phyloP scores from a whole-genome alignment of 35 echinoderm and acorn worm genomes.

The Heliocidaris erythrogramma region DNA sequence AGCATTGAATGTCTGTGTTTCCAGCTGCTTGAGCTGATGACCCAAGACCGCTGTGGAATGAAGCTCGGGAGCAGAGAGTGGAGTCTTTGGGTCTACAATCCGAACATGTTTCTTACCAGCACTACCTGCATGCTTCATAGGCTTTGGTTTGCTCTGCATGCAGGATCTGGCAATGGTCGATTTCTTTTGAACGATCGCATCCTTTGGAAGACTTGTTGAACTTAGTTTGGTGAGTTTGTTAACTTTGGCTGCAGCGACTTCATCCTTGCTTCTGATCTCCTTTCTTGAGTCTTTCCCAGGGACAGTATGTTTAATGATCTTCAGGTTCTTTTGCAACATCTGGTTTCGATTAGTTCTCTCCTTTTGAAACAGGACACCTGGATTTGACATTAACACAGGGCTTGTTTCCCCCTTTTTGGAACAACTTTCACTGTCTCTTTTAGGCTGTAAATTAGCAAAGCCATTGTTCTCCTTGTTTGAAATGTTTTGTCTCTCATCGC shows the following conservation, averaged over 20 bases:
- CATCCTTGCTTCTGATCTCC: background rate
- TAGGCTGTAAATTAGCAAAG: background rate
- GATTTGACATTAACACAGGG: background rate
- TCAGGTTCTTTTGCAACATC: background rate
- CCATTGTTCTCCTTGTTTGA: background rate
- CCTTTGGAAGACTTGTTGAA: background rate
- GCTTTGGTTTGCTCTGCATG: background rate
- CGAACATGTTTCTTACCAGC: conserved; percentile 7
- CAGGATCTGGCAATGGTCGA: background rate
- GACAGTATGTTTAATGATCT: background rate
- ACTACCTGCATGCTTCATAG: background rate
- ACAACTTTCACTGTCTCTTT: background rate
- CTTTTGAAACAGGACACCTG: background rate
- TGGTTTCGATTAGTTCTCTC: background rate
- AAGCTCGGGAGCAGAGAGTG: conserved; percentile 23
- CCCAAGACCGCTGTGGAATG: conserved; percentile 55
- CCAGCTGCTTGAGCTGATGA: conserved; percentile 41
- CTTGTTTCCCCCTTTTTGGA: background rate
- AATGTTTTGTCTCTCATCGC: background rate
- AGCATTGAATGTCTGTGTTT: conserved; percentile 47
- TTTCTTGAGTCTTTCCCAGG: background rate
- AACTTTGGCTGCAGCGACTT: background rate
- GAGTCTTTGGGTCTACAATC: conserved; percentile 20
- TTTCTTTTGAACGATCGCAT: background rate
- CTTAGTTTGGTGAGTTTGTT: background rate